These are phyloP conservation scores for Bos taurus DNA, from an alignment of 2,113 vertebrate species.

Conservation along the genomic window ARS-UCD2.0 NC_037350.1:41471501-41472000, in stretches of 20 bases:
- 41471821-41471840: not conserved
- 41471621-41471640: constrained; percentile 10
- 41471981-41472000: not conserved
- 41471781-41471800: not conserved
- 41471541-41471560: constrained; percentile 5
- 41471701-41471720: not conserved
- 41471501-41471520: not conserved
- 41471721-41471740: not conserved
- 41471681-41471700: not conserved
- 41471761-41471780: not conserved
- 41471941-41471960: not conserved
- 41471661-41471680: not conserved
- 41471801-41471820: not conserved
- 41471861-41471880: not conserved
- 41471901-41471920: not conserved
- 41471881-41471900: not conserved
- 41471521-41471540: not conserved
- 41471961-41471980: not conserved
- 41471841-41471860: constrained; percentile 11
- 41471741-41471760: not conserved
- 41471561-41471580: not conserved
- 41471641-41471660: not conserved
- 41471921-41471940: too few species aligned
- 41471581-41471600: not conserved
- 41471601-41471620: not conserved